A percentile compares a stretch with the other conserved stretches of the same genome.
These are phyloP conservation scores for Anastrepha obliqua DNA, from an alignment of 1,140 invertebrate species.

Conservation along the genomic window DNA sequence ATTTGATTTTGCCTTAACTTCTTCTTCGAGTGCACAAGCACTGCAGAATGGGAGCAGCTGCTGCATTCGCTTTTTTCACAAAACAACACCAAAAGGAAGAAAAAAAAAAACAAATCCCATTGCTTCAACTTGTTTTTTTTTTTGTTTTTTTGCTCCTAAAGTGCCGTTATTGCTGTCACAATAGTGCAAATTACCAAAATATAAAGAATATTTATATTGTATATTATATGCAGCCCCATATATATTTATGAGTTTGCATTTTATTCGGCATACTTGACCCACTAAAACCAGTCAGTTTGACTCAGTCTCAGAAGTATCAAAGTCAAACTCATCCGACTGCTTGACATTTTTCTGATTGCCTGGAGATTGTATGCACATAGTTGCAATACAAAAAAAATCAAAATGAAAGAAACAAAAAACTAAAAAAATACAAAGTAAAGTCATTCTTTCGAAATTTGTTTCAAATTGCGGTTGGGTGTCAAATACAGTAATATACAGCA, in stretches of 20 bases:
- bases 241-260: constrained; percentile 19
- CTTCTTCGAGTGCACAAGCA: not conserved
- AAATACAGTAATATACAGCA: not conserved
- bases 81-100: too few relatives aligned
- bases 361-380: not conserved
- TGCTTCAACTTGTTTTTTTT: not conserved
- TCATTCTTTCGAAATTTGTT: not conserved
- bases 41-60: not conserved
- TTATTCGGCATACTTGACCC: constrained; percentile 43
- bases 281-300: constrained; percentile 46
- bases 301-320: constrained; percentile 35
- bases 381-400: too few relatives aligned
- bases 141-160: not conserved
- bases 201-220: not conserved
- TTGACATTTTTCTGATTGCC: constrained; percentile 45
- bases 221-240: not conserved
- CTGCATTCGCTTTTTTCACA: too few relatives aligned
- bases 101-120: too few relatives aligned
- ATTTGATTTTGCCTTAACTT: not conserved
- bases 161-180: not conserved
- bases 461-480: constrained; percentile 30
- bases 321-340: constrained; percentile 37
- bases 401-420: not conserved
- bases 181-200: constrained; percentile 29
- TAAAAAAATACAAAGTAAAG: not conserved